Evolutionary conservation across 2,113 vertebrate species (phyloP).

Genomic region (Colistium nudipinnis): DNA sequence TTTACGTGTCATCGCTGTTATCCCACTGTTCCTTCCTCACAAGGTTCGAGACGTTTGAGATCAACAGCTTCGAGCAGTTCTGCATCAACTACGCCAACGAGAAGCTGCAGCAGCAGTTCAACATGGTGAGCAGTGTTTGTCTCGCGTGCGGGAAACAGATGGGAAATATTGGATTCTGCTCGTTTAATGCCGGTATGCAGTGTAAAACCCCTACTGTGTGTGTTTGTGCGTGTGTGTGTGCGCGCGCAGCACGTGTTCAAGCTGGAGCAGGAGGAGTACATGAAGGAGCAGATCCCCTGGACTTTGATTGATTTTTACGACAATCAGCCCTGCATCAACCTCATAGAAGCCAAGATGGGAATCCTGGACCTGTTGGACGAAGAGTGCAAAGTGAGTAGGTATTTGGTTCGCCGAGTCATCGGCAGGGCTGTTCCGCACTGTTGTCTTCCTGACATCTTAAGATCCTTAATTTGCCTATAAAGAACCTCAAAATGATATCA

Average conservation of each 20-base stretch:
- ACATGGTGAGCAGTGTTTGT: constrained; percentile 88
- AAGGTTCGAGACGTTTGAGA: constrained; percentile 98
- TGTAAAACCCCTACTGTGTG: neutral
- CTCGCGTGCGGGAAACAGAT: neutral
- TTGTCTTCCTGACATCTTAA: too few relatives aligned
- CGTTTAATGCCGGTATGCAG: neutral
- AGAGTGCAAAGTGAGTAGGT: constrained; percentile 89
- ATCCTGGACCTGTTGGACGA: constrained; percentile 96
- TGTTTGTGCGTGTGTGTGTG: constrained; percentile 8
- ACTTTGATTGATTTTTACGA: constrained; percentile 99
- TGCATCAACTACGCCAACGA: constrained; percentile 99
- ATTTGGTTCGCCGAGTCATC: too few relatives aligned
- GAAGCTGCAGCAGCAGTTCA: constrained; percentile 99
- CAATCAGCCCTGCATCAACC: constrained; percentile 99
- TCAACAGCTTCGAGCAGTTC: constrained; percentile 99
- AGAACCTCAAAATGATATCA: too few relatives aligned
- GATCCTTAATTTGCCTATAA: too few relatives aligned
- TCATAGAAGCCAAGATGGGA: constrained; percentile 98
- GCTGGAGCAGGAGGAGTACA: constrained; percentile 98
- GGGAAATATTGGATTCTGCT: neutral
- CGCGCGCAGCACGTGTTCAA: constrained; percentile 94
- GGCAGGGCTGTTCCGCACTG: too few relatives aligned
- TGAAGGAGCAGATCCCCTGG: constrained; percentile 99
- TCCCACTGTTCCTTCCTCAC: constrained; percentile 50
- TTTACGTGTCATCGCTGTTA: neutral